Evolutionary conservation across 2,797 vertebrate genomes (phyloP), one percentile per base, ranked within the genome.

Genomic region (Gila robusta): DNA sequence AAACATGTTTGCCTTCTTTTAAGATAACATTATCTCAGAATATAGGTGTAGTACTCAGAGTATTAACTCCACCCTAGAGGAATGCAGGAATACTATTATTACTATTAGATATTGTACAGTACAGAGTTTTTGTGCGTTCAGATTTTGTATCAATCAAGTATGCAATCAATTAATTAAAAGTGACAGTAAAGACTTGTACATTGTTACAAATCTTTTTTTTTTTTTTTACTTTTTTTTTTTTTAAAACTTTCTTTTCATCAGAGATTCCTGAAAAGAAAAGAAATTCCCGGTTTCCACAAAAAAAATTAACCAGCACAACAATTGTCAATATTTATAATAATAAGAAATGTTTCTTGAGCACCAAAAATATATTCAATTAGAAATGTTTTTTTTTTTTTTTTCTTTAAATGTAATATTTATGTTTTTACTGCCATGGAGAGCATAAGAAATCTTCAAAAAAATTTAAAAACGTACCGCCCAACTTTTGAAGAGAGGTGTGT

Each of bases 1-100:
- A 85, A 79, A n/a, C 8, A 84, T 12, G 19, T 71, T 49, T 72
- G 39, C 54, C 67, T 37, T 59, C 49, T 79, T 79, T 85, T 5
- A 71, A n/a, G 76, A 79, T 85, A 71, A 62, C 4, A 19, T 71
- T 79, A 85, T 85, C 49, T 79, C 8, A 59, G 37, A 59, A 32
- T 56, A 2, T 70, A 6, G 37, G 6, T 54, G 2, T 70, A 35
- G 9, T 37, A 35, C 44, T 56, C 11, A 19, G 54, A 62, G 41
- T n/a, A 35, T 5, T 23, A 84, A 54, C 73, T 78, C 73, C 73
- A 54, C 47, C 23, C 71, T 17, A 74, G 70, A 47, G 6, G 19
- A 83, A 37, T 44, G 26, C 1, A 7, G 8, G 35, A 14, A 71
- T 16, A 73, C 16, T 64, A 39, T 37, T 39, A 69, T 16, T 28